phyloP scores from a whole-genome alignment of 2,797 vertebrate genomes.

The Arvicola amphibius region DNA sequence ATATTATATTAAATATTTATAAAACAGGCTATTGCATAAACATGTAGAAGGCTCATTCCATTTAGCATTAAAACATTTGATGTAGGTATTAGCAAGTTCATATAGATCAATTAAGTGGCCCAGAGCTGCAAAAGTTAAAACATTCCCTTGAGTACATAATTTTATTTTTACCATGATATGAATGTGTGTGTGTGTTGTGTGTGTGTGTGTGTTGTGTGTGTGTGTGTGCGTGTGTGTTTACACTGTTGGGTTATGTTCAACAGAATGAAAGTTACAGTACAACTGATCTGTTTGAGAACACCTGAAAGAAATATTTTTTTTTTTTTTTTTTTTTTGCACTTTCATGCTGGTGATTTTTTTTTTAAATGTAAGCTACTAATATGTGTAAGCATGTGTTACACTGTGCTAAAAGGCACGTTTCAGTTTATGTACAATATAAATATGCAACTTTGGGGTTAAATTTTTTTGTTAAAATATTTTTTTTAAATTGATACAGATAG shows the following conservation, averaged over 20 bases:
- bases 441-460: slow-evolving; percentile 85
- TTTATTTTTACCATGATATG: background rate
- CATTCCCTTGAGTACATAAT: slow-evolving; percentile 7
- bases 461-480: slow-evolving; percentile 76
- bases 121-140: slow-evolving; percentile 5
- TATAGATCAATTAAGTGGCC: background rate
- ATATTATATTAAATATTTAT: background rate
- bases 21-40: background rate
- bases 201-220: background rate
- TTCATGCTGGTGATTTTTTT: no score
- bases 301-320: slow-evolving; percentile 34
- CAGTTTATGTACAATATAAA: slow-evolving; percentile 84
- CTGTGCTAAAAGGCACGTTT: slow-evolving; percentile 85
- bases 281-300: slow-evolving; percentile 4
- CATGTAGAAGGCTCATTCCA: background rate
- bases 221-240: background rate
- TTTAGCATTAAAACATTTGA: slow-evolving; percentile 30
- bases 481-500: slow-evolving; percentile 32
- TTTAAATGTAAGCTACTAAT: no score
- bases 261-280: slow-evolving; percentile 14
- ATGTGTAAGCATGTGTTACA: slow-evolving; percentile 87
- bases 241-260: background rate
- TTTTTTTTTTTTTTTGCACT: no score
- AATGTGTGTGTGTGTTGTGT: background rate
- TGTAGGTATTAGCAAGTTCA: background rate